Percentiles rank a stretch among this genome's conserved stretches.
Evolutionary conservation across 2,113 vertebrate genomes (phyloP).

Genomic region (Athene noctua): DNA sequence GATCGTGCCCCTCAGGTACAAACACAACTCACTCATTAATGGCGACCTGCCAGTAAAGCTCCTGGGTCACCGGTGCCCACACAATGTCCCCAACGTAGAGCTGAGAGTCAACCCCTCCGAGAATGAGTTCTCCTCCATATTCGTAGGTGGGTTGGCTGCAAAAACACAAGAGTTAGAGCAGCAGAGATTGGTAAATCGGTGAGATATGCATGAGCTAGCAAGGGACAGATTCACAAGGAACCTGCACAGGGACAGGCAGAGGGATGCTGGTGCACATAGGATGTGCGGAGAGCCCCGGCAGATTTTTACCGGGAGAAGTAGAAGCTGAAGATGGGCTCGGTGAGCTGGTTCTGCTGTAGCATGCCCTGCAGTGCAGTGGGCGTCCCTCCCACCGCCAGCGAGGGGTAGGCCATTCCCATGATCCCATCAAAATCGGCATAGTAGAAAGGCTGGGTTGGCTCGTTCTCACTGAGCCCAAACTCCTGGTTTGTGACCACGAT

Average conservation of each 20-base stretch:
- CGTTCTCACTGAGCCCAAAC: constrained; percentile 73
- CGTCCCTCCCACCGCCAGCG: neutral
- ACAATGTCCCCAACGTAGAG: constrained; percentile 51
- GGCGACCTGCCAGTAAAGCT: constrained; percentile 70
- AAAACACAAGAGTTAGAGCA: neutral
- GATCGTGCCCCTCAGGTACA: neutral
- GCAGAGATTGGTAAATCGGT: neutral
- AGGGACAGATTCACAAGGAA: neutral
- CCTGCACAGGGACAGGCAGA: neutral
- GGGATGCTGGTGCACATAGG: neutral
- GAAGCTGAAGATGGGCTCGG: constrained; percentile 69
- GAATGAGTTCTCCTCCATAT: constrained; percentile 69
- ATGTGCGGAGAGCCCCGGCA: accelerated
- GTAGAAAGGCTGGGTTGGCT: constrained; percentile 67
- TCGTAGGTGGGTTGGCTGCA: constrained; percentile 48
- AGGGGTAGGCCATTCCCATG: constrained; percentile 70
- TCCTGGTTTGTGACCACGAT: constrained; percentile 73
- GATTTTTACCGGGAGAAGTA: constrained; percentile 61
- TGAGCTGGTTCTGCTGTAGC: constrained; percentile 68
- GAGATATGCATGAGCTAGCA: accelerated
- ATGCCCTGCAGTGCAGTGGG: constrained; percentile 32
- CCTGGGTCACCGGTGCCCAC: constrained; percentile 62
- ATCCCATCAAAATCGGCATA: constrained; percentile 69
- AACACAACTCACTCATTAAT: constrained; percentile 62
- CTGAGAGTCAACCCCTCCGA: constrained; percentile 38